Evolutionary conservation across 2,113 vertebrate genomes (phyloP), one percentile per base, ranked within the genome.

Genomic region (Brienomyrus brachyistius): DNA sequence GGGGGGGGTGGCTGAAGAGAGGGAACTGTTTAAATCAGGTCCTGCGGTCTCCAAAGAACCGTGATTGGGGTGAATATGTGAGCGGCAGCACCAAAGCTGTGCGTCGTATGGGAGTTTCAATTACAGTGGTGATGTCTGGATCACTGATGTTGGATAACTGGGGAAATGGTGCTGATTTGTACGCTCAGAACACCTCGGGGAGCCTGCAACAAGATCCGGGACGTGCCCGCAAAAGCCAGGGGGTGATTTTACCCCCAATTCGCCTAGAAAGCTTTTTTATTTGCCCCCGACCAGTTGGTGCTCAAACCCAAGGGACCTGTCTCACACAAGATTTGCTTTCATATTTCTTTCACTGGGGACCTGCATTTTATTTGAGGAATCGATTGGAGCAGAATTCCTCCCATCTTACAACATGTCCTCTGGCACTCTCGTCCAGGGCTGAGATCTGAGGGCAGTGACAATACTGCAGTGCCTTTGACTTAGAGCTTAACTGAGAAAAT

Each of bases 261-360:
- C 48, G 13, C 59, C 35, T 86, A n/a, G 51, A 50, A 80, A 35
- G 43, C 82, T 47, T 89, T 85, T 84, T 84, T 84, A 89, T 85
- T 89, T 35, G 51, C 83, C 43, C 56, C 9, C 89, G 66, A 35
- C 31, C 56, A 74, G 84, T 21, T 87, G 83, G 56, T 90, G 83
- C 70, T 83, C 74, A 83, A 62, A 52, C 74, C 70, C 90, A 80
- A 48, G 54, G 88, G 88, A 43, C 77, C 62, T 54, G 23, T 56
- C 89, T 88, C 66, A 59, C 82, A 84, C 59, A 40, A 86, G 90
- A 89, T 90, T 89, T 90, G 82, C 89, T 89, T 86, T 86, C 90
- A 89, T 87, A 91, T 74, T 80, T 59, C 52, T 59, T 56, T 62
- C 50, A 23, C 50, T 31, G 40, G 66, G 84, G 47, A 47, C 23